Base-by-base conservation (phyloP, 1,140 invertebrate genomes). In the Habropoda laboriosa region DNA sequence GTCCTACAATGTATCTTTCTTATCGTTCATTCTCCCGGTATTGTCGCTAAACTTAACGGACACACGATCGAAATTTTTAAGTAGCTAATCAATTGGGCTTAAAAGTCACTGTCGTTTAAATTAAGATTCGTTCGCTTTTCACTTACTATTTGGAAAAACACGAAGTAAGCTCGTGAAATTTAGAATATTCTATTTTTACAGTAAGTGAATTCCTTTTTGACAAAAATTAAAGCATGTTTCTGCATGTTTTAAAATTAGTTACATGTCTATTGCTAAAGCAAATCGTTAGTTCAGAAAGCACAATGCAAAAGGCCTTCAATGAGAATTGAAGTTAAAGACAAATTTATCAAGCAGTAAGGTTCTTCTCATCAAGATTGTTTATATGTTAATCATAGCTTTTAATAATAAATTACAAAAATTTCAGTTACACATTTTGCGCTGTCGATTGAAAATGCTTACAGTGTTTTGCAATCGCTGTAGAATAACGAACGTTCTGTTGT, bases 171-270 rank as follows among this genome's bases (percentile, higher is more conserved):
- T 40, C 21, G 2, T 3, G 10, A 24, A 49, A 49, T 27, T 73
- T 13, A n/a, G 2, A 40, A 30, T 24, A 13, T 53, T 32, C 47
- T 32, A n/a, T 27, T 30, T 38, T 55, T n/a, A 32, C 13, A 61
- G 85, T 81, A 87, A 70, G 66, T 80, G 60, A 77, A 73, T 64
- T 58, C 42, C 32, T 18, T n/a, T 70, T 49, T 24, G 27, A 45
- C n/a, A 13, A 16, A 66, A 38, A 71, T 49, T 47, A 60, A 71
- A 58, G 85, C 85, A 86, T 82, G 85, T 71, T 53, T 72, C 30
- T 77, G 85, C 85, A 86, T 86, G 85, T 86, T 72, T 68, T 60
- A 38, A 68, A 66, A 53, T 78, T 86, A 79, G 49, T 66, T 74
- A 74, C 18, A 67, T 66, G 53, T 66, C 40, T 24, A 6, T 49